phyloP scores from a whole-genome alignment of 37 sponge, comb jelly and placozoan genomes.

The Cladorhizidae sp. region DNA sequence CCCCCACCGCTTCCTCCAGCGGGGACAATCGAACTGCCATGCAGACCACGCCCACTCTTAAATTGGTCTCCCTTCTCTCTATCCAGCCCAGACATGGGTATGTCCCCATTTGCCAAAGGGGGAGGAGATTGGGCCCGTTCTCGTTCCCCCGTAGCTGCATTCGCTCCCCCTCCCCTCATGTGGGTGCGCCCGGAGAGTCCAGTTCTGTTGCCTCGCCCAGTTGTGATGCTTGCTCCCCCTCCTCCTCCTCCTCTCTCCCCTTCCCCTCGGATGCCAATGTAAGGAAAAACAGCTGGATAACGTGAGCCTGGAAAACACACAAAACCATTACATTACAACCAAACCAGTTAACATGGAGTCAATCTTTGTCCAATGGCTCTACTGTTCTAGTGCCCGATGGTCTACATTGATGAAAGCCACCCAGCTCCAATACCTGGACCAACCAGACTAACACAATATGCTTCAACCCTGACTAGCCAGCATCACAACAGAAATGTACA shows the following conservation, averaged over 20 bases:
- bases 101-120: neutral
- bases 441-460: too few relatives aligned
- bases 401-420: too few relatives aligned
- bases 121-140: slow-evolving; percentile 1
- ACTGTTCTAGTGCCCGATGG: too few relatives aligned
- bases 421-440: too few relatives aligned
- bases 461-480: too few relatives aligned
- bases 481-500: too few relatives aligned
- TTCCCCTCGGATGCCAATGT: neutral
- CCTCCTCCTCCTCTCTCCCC: slow-evolving; percentile 22
- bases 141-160: neutral
- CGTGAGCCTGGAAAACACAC: neutral
- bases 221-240: neutral
- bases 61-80: neutral
- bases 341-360: too few relatives aligned
- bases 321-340: too few relatives aligned
- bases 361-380: too few relatives aligned
- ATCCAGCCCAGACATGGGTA: neutral
- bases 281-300: neutral
- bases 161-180: neutral
- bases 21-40: neutral
- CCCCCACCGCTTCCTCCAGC: slow-evolving; percentile 1
- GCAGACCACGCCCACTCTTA: neutral
- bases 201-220: neutral
- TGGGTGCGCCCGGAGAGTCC: neutral